Conservation (phyloP, 2,113 vertebrate species). For the Felis catus region F.catus_Fca126_mat1.0 CM031420.1:103636001-103636500, state of each 20-base stretch:
- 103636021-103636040: not conserved
- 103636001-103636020: not conserved
- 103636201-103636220: conserved; percentile 7
- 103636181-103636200: not conserved
- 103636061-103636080: not conserved
- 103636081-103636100: not conserved
- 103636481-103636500: too few relatives aligned
- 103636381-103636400: too few relatives aligned
- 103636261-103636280: not conserved
- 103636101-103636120: not conserved
- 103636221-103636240: not conserved
- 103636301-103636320: not conserved
- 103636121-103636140: not conserved
- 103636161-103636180: not conserved
- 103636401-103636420: too few relatives aligned
- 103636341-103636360: too few relatives aligned
- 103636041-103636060: not conserved
- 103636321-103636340: not conserved
- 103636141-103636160: not conserved
- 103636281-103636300: not conserved
- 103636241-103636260: not conserved
- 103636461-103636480: too few relatives aligned
- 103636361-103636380: too few relatives aligned
- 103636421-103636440: too few relatives aligned
- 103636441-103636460: too few relatives aligned